Conservation (phyloP, 2,888 invertebrate genomes). For the Danaus chrysippus region DNA sequence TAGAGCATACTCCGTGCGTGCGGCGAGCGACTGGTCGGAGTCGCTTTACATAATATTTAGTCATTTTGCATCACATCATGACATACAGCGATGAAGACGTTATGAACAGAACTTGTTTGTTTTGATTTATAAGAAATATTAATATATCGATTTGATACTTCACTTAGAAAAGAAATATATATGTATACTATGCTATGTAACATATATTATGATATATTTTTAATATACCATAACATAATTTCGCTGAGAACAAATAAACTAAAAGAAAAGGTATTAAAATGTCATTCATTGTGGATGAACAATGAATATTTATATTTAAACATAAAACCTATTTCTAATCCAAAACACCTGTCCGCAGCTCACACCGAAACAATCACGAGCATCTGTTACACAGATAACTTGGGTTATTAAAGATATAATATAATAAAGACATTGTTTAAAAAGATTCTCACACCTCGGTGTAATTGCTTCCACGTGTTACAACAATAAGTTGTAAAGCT, state of each 20-base stretch:
- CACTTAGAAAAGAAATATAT: too few relatives aligned
- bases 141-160: neutral
- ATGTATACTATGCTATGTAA: too few relatives aligned
- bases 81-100: slow-evolving; percentile 50
- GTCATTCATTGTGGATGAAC: too few relatives aligned
- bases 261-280: too few relatives aligned
- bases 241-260: too few relatives aligned
- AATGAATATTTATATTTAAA: neutral
- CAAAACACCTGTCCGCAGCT: slow-evolving; percentile 38
- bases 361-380: slow-evolving; percentile 19
- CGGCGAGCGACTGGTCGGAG: slow-evolving; percentile 25
- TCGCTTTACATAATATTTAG: slow-evolving; percentile 50
- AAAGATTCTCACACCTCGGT: slow-evolving; percentile 24
- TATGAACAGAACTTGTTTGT: slow-evolving; percentile 26
- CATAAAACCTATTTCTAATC: slow-evolving; percentile 19
- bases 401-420: neutral
- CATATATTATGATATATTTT: too few relatives aligned
- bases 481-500: slow-evolving; percentile 34
- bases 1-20: slow-evolving; percentile 32
- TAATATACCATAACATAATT: too few relatives aligned
- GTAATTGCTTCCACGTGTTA: slow-evolving; percentile 50
- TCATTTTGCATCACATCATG: slow-evolving; percentile 48
- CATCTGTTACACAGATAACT: slow-evolving; percentile 28
- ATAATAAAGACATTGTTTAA: slow-evolving; percentile 4
- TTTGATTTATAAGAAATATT: neutral